phyloP scores from a whole-genome alignment of 2,797 vertebrate genomes.

The Chiloscyllium punctatum region DNA sequence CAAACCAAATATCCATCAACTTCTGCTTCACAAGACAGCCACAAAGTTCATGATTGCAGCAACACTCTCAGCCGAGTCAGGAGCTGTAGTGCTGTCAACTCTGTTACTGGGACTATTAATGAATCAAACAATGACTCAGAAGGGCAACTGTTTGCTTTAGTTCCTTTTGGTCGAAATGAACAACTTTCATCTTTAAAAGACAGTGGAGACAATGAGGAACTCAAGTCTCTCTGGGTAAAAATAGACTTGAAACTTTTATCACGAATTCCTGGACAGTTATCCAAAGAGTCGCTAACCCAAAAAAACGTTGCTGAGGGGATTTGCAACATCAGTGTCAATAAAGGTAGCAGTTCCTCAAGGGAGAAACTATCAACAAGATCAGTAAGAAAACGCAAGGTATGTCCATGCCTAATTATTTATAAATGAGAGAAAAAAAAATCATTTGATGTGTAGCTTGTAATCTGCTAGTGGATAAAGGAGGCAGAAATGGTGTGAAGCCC shows the following conservation, averaged over 20 bases:
- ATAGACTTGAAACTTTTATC: constrained; percentile 88
- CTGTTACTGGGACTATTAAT: constrained; percentile 56
- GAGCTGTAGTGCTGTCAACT: constrained; percentile 54
- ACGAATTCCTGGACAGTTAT: constrained; percentile 70
- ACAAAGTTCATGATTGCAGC: constrained; percentile 55
- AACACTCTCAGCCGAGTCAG: constrained; percentile 43
- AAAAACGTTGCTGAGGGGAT: constrained; percentile 54
- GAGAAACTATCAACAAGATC: constrained; percentile 64
- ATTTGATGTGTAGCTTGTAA: background rate
- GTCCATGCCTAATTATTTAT: constrained; percentile 34
- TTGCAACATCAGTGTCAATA: constrained; percentile 54
- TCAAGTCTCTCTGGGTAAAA: constrained; percentile 85
- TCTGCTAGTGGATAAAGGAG: background rate
- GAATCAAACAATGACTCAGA: constrained; percentile 66
- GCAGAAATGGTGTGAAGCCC: background rate
- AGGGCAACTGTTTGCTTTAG: constrained; percentile 85
- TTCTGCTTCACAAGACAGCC: constrained; percentile 57
- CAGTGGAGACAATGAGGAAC: constrained; percentile 69
- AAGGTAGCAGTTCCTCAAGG: constrained; percentile 45
- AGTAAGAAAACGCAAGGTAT: constrained; percentile 88
- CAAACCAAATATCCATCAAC: constrained; percentile 64
- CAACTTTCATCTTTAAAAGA: constrained; percentile 65
- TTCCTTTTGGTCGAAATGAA: constrained; percentile 85
- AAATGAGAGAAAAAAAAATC: background rate
- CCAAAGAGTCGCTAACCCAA: constrained; percentile 53